phyloP scores from a whole-genome alignment of 1,140 invertebrate species.

The Aphaenogaster rudis region DNA sequence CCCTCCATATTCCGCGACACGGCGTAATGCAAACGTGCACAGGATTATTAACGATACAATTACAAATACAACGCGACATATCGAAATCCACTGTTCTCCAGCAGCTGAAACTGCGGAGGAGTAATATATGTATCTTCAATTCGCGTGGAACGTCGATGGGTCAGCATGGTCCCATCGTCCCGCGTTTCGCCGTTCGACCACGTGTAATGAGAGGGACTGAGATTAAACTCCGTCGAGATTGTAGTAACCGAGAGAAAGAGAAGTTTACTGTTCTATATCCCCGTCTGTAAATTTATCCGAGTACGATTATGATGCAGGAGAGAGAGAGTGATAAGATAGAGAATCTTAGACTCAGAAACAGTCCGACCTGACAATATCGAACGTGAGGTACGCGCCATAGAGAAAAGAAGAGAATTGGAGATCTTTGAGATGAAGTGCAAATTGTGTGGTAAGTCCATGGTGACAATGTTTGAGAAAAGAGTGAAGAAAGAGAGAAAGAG shows the following conservation, averaged over 20 bases:
- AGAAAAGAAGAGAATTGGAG: constrained; percentile 25
- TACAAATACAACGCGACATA: constrained; percentile 76
- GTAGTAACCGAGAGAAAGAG: constrained; percentile 48
- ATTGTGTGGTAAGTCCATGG: constrained; percentile 14
- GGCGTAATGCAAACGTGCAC: constrained; percentile 52
- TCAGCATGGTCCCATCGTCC: constrained; percentile 56
- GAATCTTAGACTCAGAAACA: constrained; percentile 68
- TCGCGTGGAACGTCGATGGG: constrained; percentile 39
- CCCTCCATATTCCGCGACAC: constrained; percentile 64
- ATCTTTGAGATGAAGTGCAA: constrained; percentile 52
- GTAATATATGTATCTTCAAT: constrained; percentile 72
- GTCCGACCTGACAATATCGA: constrained; percentile 84
- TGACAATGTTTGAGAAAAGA: constrained; percentile 60
- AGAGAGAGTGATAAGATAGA: constrained; percentile 50
- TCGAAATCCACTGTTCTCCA: constrained; percentile 77
- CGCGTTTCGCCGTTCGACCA: constrained; percentile 47
- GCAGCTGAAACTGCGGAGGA: constrained; percentile 51
- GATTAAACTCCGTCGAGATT: constrained; percentile 71
- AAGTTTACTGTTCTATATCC: constrained; percentile 68
- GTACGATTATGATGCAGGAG: constrained; percentile 20
- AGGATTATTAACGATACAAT: constrained; percentile 69
- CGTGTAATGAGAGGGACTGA: constrained; percentile 59
- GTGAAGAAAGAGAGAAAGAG: constrained; percentile 42
- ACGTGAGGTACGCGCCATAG: constrained; percentile 76
- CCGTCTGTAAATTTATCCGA: constrained; percentile 70